These are phyloP conservation scores for Limonius californicus DNA, from an alignment of 1,140 invertebrate genomes.

Conservation along the genomic window DNA sequence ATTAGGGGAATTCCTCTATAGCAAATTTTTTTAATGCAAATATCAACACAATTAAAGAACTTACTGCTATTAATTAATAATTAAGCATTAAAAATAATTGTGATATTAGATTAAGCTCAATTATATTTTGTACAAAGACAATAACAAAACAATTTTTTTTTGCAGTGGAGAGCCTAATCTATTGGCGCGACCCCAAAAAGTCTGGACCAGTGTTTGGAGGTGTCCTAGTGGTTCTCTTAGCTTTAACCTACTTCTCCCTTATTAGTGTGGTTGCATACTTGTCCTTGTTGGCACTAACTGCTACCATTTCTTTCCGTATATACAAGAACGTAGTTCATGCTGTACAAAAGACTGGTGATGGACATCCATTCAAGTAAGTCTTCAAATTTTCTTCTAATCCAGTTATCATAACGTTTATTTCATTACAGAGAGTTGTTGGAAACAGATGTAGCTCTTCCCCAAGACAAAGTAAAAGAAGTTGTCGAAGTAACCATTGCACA, in stretches of 20 bases:
- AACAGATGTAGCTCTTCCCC: constrained; percentile 75
- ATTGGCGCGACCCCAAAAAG: constrained; percentile 94
- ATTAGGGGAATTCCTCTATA: too few species aligned
- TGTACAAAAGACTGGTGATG: constrained; percentile 94
- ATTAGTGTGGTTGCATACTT: constrained; percentile 93
- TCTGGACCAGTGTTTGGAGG: constrained; percentile 88
- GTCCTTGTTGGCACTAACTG: constrained; percentile 76
- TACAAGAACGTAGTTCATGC: constrained; percentile 95
- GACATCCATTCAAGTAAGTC: constrained; percentile 95
- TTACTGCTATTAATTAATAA: too few species aligned
- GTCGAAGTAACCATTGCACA: constrained; percentile 80
- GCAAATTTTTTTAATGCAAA: too few species aligned
- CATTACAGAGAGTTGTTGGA: constrained; percentile 77
- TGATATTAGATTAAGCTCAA: too few species aligned
- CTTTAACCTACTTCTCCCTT: constrained; percentile 90
- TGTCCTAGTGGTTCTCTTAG: constrained; percentile 80
- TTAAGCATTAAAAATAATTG: too few species aligned
- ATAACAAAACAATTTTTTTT: too few species aligned
- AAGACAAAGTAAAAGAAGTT: constrained; percentile 83
- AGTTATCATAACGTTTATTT: constrained; percentile 6
- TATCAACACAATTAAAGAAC: too few species aligned
- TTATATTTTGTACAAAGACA: too few species aligned
- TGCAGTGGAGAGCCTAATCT: constrained; percentile 78
- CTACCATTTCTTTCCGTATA: constrained; percentile 87
- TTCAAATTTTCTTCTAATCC: constrained; percentile 3